Evolutionary conservation across 2,113 vertebrate genomes (phyloP).

Genomic region (Corynorhinus townsendii): DNA sequence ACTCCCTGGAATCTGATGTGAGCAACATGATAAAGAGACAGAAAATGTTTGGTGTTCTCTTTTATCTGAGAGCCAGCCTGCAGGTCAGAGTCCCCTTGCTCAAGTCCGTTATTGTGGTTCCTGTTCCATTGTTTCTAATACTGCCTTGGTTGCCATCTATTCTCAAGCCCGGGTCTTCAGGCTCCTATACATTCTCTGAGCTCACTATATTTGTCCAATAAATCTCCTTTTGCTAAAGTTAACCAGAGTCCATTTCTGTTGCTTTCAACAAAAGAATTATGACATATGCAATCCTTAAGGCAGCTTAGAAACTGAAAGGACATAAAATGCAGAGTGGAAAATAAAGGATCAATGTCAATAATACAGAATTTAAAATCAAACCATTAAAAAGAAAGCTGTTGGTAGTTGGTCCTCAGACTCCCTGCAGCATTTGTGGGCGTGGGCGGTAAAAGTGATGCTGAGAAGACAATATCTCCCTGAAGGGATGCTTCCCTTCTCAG

Average conservation of each 20-base stretch:
- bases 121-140: not conserved
- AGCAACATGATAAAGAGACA: not conserved
- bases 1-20: not conserved
- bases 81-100: not conserved
- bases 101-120: not conserved
- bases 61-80: not conserved
- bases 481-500: not conserved
- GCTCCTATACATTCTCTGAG: not conserved
- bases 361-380: constrained; percentile 25
- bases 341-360: constrained; percentile 17
- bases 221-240: constrained; percentile 10
- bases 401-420: not conserved
- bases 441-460: not conserved
- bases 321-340: constrained; percentile 10
- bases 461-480: not conserved
- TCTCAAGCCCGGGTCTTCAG: not conserved
- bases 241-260: not conserved
- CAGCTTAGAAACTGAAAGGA: constrained; percentile 19
- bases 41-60: not conserved
- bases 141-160: not conserved
- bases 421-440: not conserved
- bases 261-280: constrained; percentile 12
- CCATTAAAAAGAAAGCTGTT: not conserved
- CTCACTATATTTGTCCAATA: not conserved
- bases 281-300: constrained; percentile 2